Conservation (phyloP, 1,140 invertebrate species). For the Lucilia cuprina region DNA sequence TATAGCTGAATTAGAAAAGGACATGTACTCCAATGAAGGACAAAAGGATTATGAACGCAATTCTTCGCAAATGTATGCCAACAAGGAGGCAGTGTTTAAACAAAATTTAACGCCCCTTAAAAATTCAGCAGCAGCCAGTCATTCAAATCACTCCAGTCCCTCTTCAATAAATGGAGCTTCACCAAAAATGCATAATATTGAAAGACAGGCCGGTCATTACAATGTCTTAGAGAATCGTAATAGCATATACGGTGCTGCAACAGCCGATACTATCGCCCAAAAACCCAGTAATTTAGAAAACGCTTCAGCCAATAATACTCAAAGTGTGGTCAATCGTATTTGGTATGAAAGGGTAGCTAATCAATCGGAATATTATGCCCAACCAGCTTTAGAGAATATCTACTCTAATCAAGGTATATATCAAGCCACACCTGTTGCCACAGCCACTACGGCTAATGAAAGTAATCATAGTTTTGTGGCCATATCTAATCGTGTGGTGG, state of each 20-base stretch:
- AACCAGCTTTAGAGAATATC: conserved; percentile 47
- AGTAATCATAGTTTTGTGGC: conserved; percentile 58
- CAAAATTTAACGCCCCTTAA: conserved; percentile 58
- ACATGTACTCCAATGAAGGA: conserved; percentile 61
- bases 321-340: conserved; percentile 63
- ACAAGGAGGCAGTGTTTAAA: conserved; percentile 55
- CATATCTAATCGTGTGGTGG: conserved; percentile 57
- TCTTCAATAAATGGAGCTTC: conserved; percentile 43
- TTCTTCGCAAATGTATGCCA: conserved; percentile 64
- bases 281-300: conserved; percentile 39
- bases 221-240: not conserved
- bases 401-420: conserved; percentile 51
- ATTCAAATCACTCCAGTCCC: conserved; percentile 7
- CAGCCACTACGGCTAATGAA: conserved; percentile 36
- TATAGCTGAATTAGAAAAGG: conserved; percentile 70
- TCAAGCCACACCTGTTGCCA: conserved; percentile 34
- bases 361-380: conserved; percentile 51
- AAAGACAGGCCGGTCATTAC: conserved; percentile 42
- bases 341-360: conserved; percentile 61
- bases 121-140: conserved; percentile 39
- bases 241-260: not conserved
- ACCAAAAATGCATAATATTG: conserved; percentile 41
- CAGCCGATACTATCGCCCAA: not conserved
- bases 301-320: conserved; percentile 45
- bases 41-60: conserved; percentile 62